These are phyloP conservation scores for Manacus vitellinus DNA, from an alignment of 2,113 vertebrate genomes.

Conservation along the genomic window DNA sequence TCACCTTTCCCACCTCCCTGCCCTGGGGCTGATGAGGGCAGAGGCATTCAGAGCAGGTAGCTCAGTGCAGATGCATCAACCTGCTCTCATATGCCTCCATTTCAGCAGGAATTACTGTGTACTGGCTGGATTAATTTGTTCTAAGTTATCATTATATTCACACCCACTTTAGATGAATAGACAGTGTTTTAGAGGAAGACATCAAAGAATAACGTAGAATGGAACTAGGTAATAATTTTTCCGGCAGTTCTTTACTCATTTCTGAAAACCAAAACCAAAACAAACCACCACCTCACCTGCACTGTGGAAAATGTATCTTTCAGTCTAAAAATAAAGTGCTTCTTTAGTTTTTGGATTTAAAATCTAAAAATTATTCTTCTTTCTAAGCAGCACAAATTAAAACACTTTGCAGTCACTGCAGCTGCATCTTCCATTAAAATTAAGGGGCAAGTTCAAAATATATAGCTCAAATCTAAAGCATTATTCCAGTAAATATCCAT, in stretches of 20 bases:
- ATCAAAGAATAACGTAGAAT: neutral
- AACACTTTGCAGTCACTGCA: neutral
- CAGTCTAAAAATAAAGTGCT: neutral
- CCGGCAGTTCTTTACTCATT: neutral
- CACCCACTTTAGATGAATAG: neutral
- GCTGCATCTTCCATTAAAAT: neutral
- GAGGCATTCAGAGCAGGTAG: neutral
- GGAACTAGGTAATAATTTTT: neutral
- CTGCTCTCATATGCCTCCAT: rapidly evolving
- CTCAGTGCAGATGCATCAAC: neutral
- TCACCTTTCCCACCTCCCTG: neutral
- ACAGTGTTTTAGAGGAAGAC: neutral
- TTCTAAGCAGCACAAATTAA: neutral
- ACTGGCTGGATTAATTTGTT: neutral
- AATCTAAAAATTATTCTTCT: neutral
- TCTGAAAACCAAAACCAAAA: neutral
- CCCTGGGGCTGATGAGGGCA: neutral
- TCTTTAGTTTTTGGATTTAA: neutral
- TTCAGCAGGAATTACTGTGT: neutral
- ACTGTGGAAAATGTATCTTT: neutral
- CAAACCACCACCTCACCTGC: neutral
- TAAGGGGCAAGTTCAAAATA: neutral
- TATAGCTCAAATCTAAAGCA: neutral
- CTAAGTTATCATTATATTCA: neutral
- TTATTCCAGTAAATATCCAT: neutral